Evolutionary conservation across 2,797 vertebrate species (phyloP).

Genomic region (Molossus molossus): DNA sequence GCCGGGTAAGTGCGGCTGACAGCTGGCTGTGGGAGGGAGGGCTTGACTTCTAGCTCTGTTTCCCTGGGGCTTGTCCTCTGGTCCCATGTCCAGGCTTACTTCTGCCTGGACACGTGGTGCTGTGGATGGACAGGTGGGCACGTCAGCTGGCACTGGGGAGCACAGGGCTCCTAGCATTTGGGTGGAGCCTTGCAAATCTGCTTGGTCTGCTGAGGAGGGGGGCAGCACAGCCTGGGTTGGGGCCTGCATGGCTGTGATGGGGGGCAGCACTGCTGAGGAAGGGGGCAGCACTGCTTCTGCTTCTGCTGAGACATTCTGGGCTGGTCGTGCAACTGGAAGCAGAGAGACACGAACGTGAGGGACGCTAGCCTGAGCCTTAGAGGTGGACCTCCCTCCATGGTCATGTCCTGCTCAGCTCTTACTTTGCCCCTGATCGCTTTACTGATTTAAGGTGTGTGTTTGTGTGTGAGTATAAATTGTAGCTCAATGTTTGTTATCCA

Average conservation of each 20-base stretch:
- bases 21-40: not conserved
- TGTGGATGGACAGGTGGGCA: not conserved
- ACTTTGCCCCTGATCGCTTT: not conserved
- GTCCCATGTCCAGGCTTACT: constrained; percentile 20
- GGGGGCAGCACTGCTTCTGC: constrained; percentile 74
- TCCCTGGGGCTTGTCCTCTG: not conserved
- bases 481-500: not conserved
- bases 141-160: not conserved
- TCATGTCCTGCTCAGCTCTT: not conserved
- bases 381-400: too few relatives aligned
- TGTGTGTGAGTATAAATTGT: not conserved
- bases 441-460: not conserved
- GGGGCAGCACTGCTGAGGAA: not conserved
- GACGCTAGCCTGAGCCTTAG: not conserved
- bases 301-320: constrained; percentile 83
- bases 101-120: constrained; percentile 78
- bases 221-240: not conserved
- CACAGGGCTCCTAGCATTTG: not conserved
- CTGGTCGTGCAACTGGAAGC: constrained; percentile 49
- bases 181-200: not conserved
- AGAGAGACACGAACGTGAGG: constrained; percentile 53
- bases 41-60: not conserved
- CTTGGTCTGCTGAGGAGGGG: not conserved
- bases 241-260: not conserved
- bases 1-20: not conserved